Evolutionary conservation across 2,888 invertebrate genomes (phyloP).

Genomic region (Nemotelus nigrinus): DNA sequence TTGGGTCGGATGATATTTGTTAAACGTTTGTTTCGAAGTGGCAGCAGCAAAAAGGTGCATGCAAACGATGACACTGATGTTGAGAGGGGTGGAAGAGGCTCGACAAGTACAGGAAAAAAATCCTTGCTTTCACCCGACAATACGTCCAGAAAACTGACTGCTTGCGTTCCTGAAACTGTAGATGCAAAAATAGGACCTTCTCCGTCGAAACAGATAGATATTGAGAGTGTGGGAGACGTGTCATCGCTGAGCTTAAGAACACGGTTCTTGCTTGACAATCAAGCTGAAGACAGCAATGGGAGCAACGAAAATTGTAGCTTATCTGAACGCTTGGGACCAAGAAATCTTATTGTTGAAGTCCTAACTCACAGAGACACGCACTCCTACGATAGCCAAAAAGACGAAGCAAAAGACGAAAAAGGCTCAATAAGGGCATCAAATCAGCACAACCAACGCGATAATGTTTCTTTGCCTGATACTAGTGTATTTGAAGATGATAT

Average conservation of each 20-base stretch:
- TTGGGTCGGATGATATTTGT: slow-evolving; percentile 62
- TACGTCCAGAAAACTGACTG: not conserved
- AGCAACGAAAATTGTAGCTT: slow-evolving; percentile 57
- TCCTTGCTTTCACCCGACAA: not conserved
- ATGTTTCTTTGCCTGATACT: slow-evolving; percentile 41
- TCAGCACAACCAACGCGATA: slow-evolving; percentile 46
- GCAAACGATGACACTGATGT: slow-evolving; percentile 49
- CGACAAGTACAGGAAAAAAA: slow-evolving; percentile 42
- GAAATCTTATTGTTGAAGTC: slow-evolving; percentile 60
- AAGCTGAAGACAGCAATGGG: slow-evolving; percentile 59
- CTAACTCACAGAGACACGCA: slow-evolving; percentile 58
- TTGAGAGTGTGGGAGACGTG: slow-evolving; percentile 44
- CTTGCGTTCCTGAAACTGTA: not conserved
- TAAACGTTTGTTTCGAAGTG: slow-evolving; percentile 57
- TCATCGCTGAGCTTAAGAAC: slow-evolving; percentile 37
- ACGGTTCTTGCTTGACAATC: slow-evolving; percentile 16
- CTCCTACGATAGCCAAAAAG: slow-evolving; percentile 51
- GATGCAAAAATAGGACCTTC: not conserved
- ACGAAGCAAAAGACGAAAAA: slow-evolving; percentile 44
- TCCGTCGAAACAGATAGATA: slow-evolving; percentile 14
- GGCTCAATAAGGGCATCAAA: slow-evolving; percentile 14
- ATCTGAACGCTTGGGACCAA: slow-evolving; percentile 51
- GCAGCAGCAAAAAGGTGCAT: slow-evolving; percentile 47
- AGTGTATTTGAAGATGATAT: slow-evolving; percentile 48
- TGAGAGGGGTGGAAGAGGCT: slow-evolving; percentile 43